Percentiles rank a stretch among this genome's conserved stretches.
phyloP scores from a whole-genome alignment of 2,113 vertebrate genomes.

The Oryzias curvinotus region DNA sequence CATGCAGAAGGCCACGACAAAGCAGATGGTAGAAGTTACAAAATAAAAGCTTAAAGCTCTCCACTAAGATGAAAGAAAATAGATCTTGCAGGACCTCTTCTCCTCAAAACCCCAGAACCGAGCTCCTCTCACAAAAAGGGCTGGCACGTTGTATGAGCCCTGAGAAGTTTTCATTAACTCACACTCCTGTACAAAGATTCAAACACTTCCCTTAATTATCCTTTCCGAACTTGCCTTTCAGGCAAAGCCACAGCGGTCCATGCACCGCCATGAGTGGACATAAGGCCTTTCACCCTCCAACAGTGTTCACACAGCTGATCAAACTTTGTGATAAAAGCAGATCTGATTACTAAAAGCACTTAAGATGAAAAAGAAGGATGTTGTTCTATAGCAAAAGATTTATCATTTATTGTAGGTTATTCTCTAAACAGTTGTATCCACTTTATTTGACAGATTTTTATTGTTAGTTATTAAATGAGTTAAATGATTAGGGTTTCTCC shows the following conservation, averaged over 20 bases:
- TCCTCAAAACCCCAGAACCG: constrained; percentile 44
- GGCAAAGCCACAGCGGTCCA: constrained; percentile 4
- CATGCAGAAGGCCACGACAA: constrained; percentile 8
- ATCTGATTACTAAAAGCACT: too few relatives aligned
- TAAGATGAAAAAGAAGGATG: too few relatives aligned
- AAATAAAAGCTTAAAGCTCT: constrained; percentile 16
- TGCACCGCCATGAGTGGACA: not conserved
- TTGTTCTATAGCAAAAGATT: not conserved
- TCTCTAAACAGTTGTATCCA: too few relatives aligned
- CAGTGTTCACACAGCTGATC: too few relatives aligned
- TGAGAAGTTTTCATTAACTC: constrained; percentile 57
- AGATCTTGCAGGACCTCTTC: constrained; percentile 50
- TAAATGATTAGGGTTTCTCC: too few relatives aligned
- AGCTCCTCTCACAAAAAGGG: constrained; percentile 43
- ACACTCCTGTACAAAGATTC: constrained; percentile 62
- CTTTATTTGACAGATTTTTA: too few relatives aligned
- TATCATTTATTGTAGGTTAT: too few relatives aligned
- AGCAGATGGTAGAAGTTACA: not conserved
- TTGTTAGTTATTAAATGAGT: too few relatives aligned
- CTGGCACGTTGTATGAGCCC: constrained; percentile 37
- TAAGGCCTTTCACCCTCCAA: too few relatives aligned
- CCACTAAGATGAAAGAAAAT: constrained; percentile 59
- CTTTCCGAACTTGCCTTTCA: constrained; percentile 33
- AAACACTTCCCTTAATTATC: constrained; percentile 55
- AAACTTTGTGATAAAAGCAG: too few relatives aligned